phyloP scores from a whole-genome alignment of 2,888 invertebrate species.

The Drosophila acutilabella region DNA sequence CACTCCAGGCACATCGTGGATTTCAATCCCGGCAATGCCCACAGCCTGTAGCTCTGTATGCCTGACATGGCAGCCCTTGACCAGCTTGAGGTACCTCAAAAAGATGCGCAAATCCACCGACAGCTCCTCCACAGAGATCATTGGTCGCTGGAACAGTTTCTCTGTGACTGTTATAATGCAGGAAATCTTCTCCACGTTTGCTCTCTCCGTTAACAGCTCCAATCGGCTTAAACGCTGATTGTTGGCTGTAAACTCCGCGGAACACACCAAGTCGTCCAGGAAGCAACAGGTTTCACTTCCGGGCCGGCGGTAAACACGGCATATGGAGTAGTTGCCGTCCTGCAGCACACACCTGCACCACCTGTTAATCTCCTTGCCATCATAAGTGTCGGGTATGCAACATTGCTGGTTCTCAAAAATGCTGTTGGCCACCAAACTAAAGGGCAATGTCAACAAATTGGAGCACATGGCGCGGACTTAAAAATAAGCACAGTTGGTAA shows the following conservation, averaged over 20 bases:
- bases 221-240: slow-evolving; percentile 40
- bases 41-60: slow-evolving; percentile 44
- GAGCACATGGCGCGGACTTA: slow-evolving; percentile 39
- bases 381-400: slow-evolving; percentile 34
- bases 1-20: slow-evolving; percentile 41
- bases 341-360: slow-evolving; percentile 69
- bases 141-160: slow-evolving; percentile 36
- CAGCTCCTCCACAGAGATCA: slow-evolving; percentile 34
- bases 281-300: slow-evolving; percentile 65
- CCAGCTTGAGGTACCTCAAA: slow-evolving; percentile 47
- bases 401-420: slow-evolving; percentile 54
- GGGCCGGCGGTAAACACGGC: slow-evolving; percentile 59
- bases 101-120: slow-evolving; percentile 45
- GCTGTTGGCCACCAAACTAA: slow-evolving; percentile 57
- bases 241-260: slow-evolving; percentile 15
- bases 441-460: slow-evolving; percentile 59
- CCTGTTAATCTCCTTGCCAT: slow-evolving; percentile 18
- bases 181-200: slow-evolving; percentile 5
- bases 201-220: slow-evolving; percentile 15
- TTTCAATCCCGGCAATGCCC: slow-evolving; percentile 69
- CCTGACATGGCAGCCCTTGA: slow-evolving; percentile 51
- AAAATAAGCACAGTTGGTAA: slow-evolving; percentile 25
- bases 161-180: slow-evolving; percentile 52
- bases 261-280: slow-evolving; percentile 70
- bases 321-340: slow-evolving; percentile 54